Evolutionary conservation across 30 jellyfish, hydroid and myxozoan species (phyloP).

Genomic region (Hydractinia echinata): DNA sequence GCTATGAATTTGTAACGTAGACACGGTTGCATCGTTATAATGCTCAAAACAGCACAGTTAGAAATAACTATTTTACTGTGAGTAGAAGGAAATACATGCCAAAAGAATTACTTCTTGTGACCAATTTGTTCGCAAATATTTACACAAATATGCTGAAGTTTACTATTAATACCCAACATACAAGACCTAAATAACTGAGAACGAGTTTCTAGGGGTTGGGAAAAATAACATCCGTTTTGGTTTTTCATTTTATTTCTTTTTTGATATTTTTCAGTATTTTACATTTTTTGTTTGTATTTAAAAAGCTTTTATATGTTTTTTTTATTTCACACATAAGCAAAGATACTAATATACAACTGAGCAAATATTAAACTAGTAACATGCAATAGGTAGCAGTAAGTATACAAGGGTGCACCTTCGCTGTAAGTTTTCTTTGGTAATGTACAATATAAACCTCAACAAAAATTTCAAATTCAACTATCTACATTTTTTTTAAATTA

Average conservation of each 20-base stretch:
- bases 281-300: constrained; percentile 26
- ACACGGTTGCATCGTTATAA: no score
- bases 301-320: constrained; percentile 22
- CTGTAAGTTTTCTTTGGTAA: not conserved
- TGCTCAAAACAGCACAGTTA: no score
- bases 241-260: constrained; percentile 9
- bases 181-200: no score
- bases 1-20: no score
- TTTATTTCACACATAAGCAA: constrained; percentile 2
- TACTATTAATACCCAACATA: no score
- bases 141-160: no score
- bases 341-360: constrained; percentile 2
- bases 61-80: no score
- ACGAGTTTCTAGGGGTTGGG: not conserved
- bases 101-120: no score
- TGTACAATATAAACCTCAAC: constrained; percentile 16
- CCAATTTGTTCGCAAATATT: no score
- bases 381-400: not conserved
- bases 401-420: constrained; percentile 7
- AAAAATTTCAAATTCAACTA: constrained; percentile 32
- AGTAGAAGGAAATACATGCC: no score
- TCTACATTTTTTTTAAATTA: constrained; percentile 21
- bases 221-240: constrained; percentile 38
- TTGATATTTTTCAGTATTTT: constrained; percentile 16
- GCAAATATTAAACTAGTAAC: not conserved